Percentiles rank a stretch among this genome's conserved stretches.
phyloP scores from a whole-genome alignment of 1,140 invertebrate species.

The Temnothorax nylanderi region DNA sequence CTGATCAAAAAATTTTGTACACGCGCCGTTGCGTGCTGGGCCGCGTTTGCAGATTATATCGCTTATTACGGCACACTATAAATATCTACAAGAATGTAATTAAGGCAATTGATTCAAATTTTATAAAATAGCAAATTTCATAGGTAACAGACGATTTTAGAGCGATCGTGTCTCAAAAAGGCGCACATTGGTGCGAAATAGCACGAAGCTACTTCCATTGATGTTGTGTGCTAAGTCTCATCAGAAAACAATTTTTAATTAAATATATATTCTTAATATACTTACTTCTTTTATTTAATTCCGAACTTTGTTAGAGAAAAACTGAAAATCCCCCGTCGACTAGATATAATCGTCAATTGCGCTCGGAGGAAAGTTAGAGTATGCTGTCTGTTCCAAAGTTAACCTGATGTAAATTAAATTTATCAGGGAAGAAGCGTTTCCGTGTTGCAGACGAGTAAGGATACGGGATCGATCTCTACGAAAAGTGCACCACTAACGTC shows the following conservation, averaged over 20 bases:
- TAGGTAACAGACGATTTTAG: background rate
- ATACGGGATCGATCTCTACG: constrained; percentile 53
- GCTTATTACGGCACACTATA: constrained; percentile 4
- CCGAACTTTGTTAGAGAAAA: constrained; percentile 35
- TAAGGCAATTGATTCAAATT: constrained; percentile 10
- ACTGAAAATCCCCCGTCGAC: constrained; percentile 24
- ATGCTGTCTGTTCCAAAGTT: constrained; percentile 59
- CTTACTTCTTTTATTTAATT: constrained; percentile 23
- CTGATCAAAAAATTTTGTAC: constrained; percentile 32
- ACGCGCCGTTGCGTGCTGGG: constrained; percentile 11
- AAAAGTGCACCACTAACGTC: constrained; percentile 52
- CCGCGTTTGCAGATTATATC: constrained; percentile 6
- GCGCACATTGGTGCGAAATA: background rate
- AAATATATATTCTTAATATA: constrained; percentile 30
- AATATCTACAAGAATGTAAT: constrained; percentile 12
- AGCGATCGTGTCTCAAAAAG: background rate
- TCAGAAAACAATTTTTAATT: constrained; percentile 16
- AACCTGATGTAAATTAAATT: constrained; percentile 74
- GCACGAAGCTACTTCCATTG: background rate
- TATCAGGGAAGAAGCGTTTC: constrained; percentile 75
- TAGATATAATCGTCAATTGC: constrained; percentile 62
- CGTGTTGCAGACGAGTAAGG: constrained; percentile 63
- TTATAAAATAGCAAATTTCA: background rate
- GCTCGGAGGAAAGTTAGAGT: constrained; percentile 47
- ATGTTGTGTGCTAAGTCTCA: background rate